Evolutionary conservation across 2,797 vertebrate genomes (phyloP), one percentile per base, ranked within the genome.

Genomic region (Myotis pilosus): DNA sequence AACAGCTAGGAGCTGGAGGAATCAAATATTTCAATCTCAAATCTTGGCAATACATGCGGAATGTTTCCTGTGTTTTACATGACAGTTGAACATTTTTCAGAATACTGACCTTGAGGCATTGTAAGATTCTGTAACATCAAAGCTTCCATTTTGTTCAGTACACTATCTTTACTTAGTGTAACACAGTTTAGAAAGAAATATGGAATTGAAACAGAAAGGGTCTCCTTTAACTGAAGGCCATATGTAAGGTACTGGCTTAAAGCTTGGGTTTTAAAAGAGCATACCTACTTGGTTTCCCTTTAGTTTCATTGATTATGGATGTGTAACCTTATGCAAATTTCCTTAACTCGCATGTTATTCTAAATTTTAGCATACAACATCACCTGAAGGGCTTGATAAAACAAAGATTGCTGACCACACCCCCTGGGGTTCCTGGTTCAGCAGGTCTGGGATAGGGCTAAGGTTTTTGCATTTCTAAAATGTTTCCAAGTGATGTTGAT

Each of bases 21-120:
- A 10, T 69, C 79, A 9, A 25, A 12, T 60, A 87, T 79, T 96
- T 94, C 71, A 33, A 19, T 94, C 71, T 80, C 25, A 60, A 22
- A 69, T 91, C 75, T 85, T 83, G 75, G 94, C 68, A 91, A 4
- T 28, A 7, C 79, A 36, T 94, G 60, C 23, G 30, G 79, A 71
- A 53, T 64, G 92, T 84, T 96, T 96, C 71, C 80, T 84, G 30
- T 89, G 89, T 96, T 89, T 83, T 89, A 49, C 87, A 84, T 94
- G 92, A 84, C 84, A 87, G 69, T 69, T 41, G 69, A 80, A 80
- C 79, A 60, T 88, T 83, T 85, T 44, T 94, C 75, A 91, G 89
- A 92, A 86, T 57, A 38, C 87, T 80, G 80, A 96, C 89, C 96
- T 93, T 76, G 94, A 91, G 92, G 87, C 87, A 36, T 11, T 38